Percentiles rank a stretch among this genome's conserved stretches.
Conservation (phyloP, 1,140 invertebrate genomes). For the Hormaphis cornu region DNA sequence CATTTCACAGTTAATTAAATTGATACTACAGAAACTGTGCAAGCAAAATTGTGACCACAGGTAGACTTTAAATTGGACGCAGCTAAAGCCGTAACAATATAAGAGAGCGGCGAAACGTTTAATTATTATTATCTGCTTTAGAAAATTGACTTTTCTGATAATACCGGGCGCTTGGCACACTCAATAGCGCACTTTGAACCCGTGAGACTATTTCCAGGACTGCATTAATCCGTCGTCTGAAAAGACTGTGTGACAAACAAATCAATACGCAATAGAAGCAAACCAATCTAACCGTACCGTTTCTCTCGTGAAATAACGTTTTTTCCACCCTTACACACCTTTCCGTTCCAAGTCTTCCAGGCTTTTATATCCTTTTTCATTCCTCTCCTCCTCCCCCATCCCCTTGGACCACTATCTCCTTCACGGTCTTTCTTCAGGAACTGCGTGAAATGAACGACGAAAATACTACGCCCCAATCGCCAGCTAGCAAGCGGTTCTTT, state of each 20-base stretch:
- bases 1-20: too few relatives aligned
- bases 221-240: slow-evolving; percentile 23
- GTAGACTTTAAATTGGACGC: too few relatives aligned
- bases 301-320: slow-evolving; percentile 28
- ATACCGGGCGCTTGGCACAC: neutral
- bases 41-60: too few relatives aligned
- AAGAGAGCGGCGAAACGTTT: neutral
- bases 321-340: neutral
- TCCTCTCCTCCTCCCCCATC: neutral
- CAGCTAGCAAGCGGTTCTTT: slow-evolving; percentile 12
- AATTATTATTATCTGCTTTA: neutral
- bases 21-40: too few relatives aligned
- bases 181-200: slow-evolving; percentile 6
- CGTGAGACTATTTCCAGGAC: neutral
- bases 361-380: neutral
- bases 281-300: slow-evolving; percentile 31
- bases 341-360: neutral
- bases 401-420: neutral
- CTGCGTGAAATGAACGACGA: slow-evolving; percentile 7
- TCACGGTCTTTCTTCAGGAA: neutral
- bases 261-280: slow-evolving; percentile 30
- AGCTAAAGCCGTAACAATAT: neutral
- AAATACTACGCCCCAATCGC: slow-evolving; percentile 24
- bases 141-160: neutral
- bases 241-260: slow-evolving; percentile 31